Evolutionary conservation across 2,113 vertebrate species (phyloP).

Genomic region (Callaeas wilsoni): DNA sequence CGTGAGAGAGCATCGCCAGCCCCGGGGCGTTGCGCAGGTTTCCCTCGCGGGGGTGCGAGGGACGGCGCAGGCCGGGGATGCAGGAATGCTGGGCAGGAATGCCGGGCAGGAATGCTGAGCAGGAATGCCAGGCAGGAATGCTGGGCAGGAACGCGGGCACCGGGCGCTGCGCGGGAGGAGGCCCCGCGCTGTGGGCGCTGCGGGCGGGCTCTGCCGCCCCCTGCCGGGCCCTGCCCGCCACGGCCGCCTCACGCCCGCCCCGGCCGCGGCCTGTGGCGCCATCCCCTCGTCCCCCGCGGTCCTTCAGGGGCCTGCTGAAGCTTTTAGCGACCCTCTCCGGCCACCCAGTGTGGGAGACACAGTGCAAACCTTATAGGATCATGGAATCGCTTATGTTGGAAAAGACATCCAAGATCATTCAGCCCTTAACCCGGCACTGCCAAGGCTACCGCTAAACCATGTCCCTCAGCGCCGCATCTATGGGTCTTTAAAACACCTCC

Average conservation of each 20-base stretch:
- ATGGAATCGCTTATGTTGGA: not conserved
- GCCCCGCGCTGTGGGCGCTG: not conserved
- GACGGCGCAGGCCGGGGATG: not conserved
- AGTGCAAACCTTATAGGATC: accelerated
- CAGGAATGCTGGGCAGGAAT: too few species aligned
- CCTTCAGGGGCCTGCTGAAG: accelerated
- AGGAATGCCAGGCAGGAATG: not conserved
- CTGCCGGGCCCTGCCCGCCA: constrained; percentile 16
- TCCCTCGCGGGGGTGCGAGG: too few species aligned
- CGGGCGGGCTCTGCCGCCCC: constrained; percentile 54
- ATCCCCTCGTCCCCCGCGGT: accelerated
- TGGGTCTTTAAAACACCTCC: too few species aligned
- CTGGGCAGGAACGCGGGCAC: accelerated
- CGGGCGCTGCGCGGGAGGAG: accelerated
- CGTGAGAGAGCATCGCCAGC: accelerated
- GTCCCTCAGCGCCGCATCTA: not conserved
- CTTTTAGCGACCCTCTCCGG: too few species aligned
- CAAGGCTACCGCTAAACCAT: not conserved
- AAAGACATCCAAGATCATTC: not conserved
- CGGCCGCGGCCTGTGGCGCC: not conserved
- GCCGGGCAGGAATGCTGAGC: not conserved
- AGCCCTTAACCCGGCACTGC: not conserved
- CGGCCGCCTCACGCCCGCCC: not conserved
- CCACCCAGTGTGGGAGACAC: not conserved
- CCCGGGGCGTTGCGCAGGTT: accelerated